Conservation (phyloP, 2,113 vertebrate genomes). For the Cyphotilapia sp. region DNA sequence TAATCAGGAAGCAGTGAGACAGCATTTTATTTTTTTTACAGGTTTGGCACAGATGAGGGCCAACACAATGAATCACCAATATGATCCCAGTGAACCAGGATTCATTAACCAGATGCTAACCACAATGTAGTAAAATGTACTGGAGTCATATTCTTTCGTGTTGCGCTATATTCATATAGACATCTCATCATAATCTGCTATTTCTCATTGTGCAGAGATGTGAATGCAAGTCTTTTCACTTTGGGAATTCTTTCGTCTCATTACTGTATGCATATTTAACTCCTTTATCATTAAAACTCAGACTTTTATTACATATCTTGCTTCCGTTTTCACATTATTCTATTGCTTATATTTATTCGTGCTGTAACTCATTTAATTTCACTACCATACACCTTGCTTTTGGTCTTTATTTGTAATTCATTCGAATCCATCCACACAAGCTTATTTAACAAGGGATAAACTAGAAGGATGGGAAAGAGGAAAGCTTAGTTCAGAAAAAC, state of each 20-base stretch:
- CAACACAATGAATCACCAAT: not conserved
- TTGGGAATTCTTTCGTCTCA: not conserved
- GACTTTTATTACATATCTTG: not conserved
- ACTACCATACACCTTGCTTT: not conserved
- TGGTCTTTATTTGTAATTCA: not conserved
- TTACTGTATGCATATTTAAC: not conserved
- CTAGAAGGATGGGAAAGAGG: not conserved
- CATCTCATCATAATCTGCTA: not conserved
- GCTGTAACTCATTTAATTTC: not conserved
- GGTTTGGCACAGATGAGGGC: not conserved
- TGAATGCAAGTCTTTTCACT: not conserved
- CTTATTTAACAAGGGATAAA: not conserved
- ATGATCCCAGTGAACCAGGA: not conserved
- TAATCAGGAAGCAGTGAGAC: slow-evolving; percentile 27
- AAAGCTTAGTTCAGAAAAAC: not conserved
- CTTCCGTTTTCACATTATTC: not conserved
- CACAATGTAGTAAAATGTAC: not conserved
- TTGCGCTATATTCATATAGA: not conserved
- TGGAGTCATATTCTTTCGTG: not conserved
- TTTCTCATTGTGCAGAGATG: not conserved
- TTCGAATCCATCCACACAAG: not conserved
- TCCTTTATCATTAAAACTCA: not conserved
- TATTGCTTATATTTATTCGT: not conserved
- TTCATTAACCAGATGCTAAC: slow-evolving; percentile 24
- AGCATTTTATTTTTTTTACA: not conserved